phyloP scores from a whole-genome alignment of 2,113 vertebrate species.

The Falco punctatus region DNA sequence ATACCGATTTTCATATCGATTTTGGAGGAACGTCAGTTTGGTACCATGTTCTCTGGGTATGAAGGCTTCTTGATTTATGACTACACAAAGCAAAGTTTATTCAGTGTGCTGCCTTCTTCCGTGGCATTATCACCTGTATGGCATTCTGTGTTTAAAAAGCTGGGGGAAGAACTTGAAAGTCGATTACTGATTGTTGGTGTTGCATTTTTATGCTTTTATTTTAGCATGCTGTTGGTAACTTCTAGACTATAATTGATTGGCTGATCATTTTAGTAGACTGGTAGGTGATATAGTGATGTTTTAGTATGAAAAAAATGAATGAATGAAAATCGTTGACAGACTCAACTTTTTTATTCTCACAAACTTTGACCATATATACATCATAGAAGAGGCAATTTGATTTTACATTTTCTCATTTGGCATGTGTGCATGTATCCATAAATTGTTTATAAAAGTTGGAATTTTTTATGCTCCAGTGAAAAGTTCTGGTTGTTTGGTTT shows the following conservation, averaged over 20 bases:
- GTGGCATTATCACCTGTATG: not conserved
- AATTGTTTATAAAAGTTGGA: not conserved
- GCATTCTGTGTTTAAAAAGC: not conserved
- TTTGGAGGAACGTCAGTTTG: slow-evolving; percentile 98
- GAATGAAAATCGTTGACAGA: not conserved
- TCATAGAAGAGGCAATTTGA: not conserved
- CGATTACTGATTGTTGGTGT: not conserved
- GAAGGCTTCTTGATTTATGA: slow-evolving; percentile 24
- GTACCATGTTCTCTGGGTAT: slow-evolving; percentile 99
- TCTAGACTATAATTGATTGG: not conserved
- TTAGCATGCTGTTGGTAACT: not conserved
- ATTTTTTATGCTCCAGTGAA: not conserved
- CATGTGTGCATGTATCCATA: not conserved
- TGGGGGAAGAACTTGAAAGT: not conserved
- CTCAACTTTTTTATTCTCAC: not conserved
- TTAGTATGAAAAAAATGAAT: not conserved
- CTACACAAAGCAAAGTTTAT: not conserved
- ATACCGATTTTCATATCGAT: slow-evolving; percentile 99
- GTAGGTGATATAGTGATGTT: not conserved
- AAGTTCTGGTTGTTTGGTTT: not conserved
- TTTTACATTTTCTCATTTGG: not conserved
- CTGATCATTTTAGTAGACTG: not conserved
- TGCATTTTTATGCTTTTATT: not conserved
- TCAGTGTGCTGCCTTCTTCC: not conserved
- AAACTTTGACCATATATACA: not conserved